Evolutionary conservation across 2,888 invertebrate species (phyloP), one percentile per base, ranked within the genome.

Genomic region (Archips xylosteana): DNA sequence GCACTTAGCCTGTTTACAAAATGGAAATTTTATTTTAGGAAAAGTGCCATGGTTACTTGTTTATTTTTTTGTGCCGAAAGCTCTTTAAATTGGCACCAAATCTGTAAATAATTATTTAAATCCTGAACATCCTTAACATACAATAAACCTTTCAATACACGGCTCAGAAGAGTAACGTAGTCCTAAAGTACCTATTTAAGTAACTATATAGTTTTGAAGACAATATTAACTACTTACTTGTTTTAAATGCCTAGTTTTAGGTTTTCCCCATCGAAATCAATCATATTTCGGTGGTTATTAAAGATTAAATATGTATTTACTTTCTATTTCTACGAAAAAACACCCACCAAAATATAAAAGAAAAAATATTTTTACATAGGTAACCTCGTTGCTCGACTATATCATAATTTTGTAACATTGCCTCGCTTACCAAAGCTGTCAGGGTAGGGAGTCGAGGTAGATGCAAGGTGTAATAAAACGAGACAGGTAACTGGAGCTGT

Each of bases 401-500:
- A 23, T 68, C 36, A 59, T 23, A n/a, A n/a, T 23, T 54, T 54
- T 39, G 15, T 59, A 57, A 59, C 47, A n/a, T n/a, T 34, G 59
- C 9, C 32, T n/a, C 45, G 32, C 59, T 13, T 32, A 45, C 1
- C 34, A 47, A 45, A 8, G 39, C 39, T 62, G 32, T 23, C 54
- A 23, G 6, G 32, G 5, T 45, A 15, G 45, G 36, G 23, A 54
- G 15, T 8, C 54, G 54, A 54, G 54, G 54, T n/a, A 2, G 13
- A 60, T 60, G 61, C 39, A 49, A 36, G 45, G 9, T 49, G 60
- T 60, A 68, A 68, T 67, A 60, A 68, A 60, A 60, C 47, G n/a
- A 23, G 23, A 39, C 45, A 63, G 12, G 60, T 60, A 57, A 23
- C 57, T 32, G 57, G 60, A 34, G n/a, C 10, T 12, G 42, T 3